A percentile compares a stretch with the other conserved stretches of the same genome.
Conservation (phyloP, 2,797 vertebrate species). For the Acanthis flammea region DNA sequence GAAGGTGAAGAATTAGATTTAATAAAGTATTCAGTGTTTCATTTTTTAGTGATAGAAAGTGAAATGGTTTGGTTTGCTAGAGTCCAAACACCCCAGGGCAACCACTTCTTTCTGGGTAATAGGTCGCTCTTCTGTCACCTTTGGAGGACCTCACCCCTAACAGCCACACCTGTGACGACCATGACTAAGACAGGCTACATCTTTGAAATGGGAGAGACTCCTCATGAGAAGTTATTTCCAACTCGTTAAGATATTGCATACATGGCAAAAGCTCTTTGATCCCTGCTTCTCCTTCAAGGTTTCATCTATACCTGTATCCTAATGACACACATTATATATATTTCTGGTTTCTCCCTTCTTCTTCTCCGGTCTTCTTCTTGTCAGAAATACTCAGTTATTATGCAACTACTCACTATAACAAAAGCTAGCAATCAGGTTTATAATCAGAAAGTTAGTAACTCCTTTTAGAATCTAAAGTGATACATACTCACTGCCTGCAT, state of each 20-base stretch:
- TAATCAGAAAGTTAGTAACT: neutral
- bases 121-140: neutral
- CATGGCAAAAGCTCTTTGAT: neutral
- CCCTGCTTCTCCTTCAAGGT: neutral
- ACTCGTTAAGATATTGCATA: neutral
- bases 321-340: neutral
- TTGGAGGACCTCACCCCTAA: neutral
- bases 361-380: neutral
- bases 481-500: neutral
- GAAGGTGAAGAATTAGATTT: neutral
- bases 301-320: neutral
- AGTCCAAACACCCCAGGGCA: neutral
- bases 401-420: neutral
- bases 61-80: neutral
- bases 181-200: neutral
- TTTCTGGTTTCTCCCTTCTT: neutral
- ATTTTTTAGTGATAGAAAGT: neutral
- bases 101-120: neutral
- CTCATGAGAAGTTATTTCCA: neutral
- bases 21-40: neutral
- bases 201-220: neutral
- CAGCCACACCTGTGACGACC: neutral
- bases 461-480: neutral
- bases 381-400: neutral
- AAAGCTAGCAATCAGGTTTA: neutral